Evolutionary conservation across 1,140 invertebrate genomes (phyloP), one percentile per base, ranked within the genome.

Genomic region (Armadillidium nasatum): DNA sequence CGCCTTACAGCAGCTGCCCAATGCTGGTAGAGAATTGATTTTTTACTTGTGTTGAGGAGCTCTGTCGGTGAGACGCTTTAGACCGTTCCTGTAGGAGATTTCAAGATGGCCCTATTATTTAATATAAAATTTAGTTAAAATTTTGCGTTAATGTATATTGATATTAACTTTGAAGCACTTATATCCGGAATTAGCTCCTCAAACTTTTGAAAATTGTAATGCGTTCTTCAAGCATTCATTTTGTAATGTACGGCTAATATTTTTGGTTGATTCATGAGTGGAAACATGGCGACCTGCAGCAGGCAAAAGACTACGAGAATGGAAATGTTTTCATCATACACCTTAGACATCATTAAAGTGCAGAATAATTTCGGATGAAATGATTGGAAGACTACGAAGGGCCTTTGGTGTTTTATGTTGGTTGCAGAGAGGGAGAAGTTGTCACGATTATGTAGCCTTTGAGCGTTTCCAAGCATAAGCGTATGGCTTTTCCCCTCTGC

Each of bases 401-500:
- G 7, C 50, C 50, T 4, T 4, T 7, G 50, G 19, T 13, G 19
- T 15, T 60, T 13, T 7, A 60, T 19, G 45, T 76, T 45, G 67
- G 77, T 69, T 76, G 73, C 70, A 71, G 74, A 54, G 76, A 76
- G 76, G 79, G 71, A 80, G 82, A 80, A 68, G 80, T 76, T 80
- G 79, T 77, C 43, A 81, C 77, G 79, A 73, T 80, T 80, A 80
- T 80, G 79, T 78, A 33, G 54, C 70, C 73, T n/a, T 44, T 19
- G 54, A 54, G 46, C 71, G 22, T 11, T 76, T 71, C 69, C 69
- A 22, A 72, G 71, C 79, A 80, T 80, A 80, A 80, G 79, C 79
- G 79, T 80, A 80, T 80, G 76, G 79, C 75, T 82, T 81, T 77
- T 81, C 82, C 75, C 82, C 77, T 80, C 79, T 46, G 77, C 68